Conservation (phyloP, 2,797 vertebrate species). For the Mastacembelus armatus region DNA sequence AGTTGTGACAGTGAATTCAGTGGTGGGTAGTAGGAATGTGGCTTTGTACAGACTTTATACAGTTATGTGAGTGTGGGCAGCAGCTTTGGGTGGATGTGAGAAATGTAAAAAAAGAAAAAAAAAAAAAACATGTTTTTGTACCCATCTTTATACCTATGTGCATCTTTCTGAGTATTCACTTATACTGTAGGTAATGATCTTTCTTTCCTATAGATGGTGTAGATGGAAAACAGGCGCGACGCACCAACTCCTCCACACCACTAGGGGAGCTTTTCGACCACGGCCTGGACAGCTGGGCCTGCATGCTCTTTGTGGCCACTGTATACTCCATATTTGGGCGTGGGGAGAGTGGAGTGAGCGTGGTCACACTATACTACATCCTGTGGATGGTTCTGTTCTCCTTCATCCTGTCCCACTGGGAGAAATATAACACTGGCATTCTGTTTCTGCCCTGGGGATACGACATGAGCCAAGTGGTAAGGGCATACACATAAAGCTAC, state of each 20-base stretch:
- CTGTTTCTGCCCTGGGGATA: conserved; percentile 99
- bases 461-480: conserved; percentile 98
- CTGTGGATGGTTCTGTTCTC: conserved; percentile 98
- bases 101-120: not conserved
- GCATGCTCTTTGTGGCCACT: conserved; percentile 94
- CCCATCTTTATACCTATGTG: too few species aligned
- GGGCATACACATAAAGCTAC: too few species aligned
- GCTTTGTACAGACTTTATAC: conserved; percentile 7
- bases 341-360: conserved; percentile 89
- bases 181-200: not conserved
- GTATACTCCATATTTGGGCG: conserved; percentile 98
- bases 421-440: conserved; percentile 98
- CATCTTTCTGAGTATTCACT: not conserved
- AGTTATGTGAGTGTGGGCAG: conserved; percentile 35
- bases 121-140: too few species aligned
- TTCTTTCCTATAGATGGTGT: conserved; percentile 87
- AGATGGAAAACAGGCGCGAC: conserved; percentile 96
- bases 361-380: conserved; percentile 91
- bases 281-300: conserved; percentile 98
- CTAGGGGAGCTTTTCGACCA: conserved; percentile 98
- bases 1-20: conserved; percentile 21
- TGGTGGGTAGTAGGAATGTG: conserved; percentile 45
- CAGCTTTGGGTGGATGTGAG: conserved; percentile 11
- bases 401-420: conserved; percentile 99
- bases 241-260: conserved; percentile 96